Evolutionary conservation across 2,797 vertebrate species (phyloP).

Genomic region (Graptemys geographica): DNA sequence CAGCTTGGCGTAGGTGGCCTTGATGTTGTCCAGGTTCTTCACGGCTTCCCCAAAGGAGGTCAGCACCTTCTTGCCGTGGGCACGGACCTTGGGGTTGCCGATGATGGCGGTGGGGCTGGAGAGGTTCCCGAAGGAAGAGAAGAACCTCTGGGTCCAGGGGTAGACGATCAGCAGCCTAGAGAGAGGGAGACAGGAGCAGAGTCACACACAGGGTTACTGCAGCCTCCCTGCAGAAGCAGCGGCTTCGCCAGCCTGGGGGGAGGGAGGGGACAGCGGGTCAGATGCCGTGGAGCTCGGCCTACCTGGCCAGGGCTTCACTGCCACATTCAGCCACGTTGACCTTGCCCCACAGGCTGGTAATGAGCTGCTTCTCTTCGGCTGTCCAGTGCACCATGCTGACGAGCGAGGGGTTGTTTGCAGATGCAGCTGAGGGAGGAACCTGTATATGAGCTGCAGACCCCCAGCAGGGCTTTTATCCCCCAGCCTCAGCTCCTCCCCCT

Average conservation of each 20-base stretch:
- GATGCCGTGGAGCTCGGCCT: neutral
- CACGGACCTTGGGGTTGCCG: conserved; percentile 83
- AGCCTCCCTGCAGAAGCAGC: neutral
- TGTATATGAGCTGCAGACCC: neutral
- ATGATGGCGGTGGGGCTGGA: conserved; percentile 80
- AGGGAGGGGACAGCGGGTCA: neutral
- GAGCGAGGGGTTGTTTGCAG: neutral
- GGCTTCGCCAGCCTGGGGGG: rapidly evolving
- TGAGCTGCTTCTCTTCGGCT: conserved; percentile 77
- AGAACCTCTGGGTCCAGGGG: conserved; percentile 93
- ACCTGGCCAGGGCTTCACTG: conserved; percentile 79
- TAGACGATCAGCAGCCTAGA: conserved; percentile 88
- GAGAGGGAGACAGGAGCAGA: neutral
- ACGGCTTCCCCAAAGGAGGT: conserved; percentile 85
- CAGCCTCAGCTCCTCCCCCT: neutral
- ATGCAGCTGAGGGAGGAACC: neutral
- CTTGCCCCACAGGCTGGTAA: conserved; percentile 77
- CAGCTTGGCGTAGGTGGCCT: conserved; percentile 82
- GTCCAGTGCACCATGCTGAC: conserved; percentile 85
- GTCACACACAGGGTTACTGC: too few relatives aligned
- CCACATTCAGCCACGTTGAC: conserved; percentile 76
- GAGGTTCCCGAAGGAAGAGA: conserved; percentile 86
- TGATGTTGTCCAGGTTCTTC: conserved; percentile 90
- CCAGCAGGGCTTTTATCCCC: conserved; percentile 58
- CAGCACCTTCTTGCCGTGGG: conserved; percentile 87